Evolutionary conservation across 2,888 invertebrate genomes (phyloP).

Genomic region (Hyles lineata): DNA sequence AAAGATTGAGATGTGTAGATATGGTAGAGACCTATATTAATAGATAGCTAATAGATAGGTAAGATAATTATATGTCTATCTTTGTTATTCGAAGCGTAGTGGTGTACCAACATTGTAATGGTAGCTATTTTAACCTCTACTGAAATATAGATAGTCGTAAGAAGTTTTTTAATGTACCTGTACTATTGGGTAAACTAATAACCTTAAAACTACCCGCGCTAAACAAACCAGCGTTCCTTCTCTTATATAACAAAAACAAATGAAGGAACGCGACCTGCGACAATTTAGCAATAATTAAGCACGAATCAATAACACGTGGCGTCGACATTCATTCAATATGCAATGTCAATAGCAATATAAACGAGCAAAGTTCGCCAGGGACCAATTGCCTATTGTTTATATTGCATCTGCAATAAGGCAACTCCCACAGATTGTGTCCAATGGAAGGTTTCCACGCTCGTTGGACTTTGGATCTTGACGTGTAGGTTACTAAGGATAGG

Average conservation of each 20-base stretch:
- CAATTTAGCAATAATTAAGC: slow-evolving; percentile 1
- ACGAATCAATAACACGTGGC: background rate
- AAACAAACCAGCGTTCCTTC: background rate
- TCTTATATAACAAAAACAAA: background rate
- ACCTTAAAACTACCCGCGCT: no score
- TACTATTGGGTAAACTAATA: no score
- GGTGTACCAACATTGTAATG: no score
- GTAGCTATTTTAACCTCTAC: no score
- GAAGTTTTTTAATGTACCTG: no score
- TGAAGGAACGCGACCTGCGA: background rate
- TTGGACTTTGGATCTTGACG: background rate
- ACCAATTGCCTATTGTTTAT: background rate
- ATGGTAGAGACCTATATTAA: no score
- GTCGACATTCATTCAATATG: slow-evolving; percentile 15
- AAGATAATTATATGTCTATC: no score
- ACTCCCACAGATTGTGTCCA: background rate
- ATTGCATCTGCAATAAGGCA: background rate
- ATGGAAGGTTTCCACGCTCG: background rate
- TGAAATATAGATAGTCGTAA: no score
- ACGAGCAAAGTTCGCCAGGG: slow-evolving; percentile 8
- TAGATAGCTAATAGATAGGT: no score
- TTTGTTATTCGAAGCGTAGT: no score
- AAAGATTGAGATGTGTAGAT: no score
- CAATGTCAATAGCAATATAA: background rate
- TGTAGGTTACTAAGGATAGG: no score